phyloP scores from a whole-genome alignment of 2,888 invertebrate genomes.

The Drosophila phalerata region DNA sequence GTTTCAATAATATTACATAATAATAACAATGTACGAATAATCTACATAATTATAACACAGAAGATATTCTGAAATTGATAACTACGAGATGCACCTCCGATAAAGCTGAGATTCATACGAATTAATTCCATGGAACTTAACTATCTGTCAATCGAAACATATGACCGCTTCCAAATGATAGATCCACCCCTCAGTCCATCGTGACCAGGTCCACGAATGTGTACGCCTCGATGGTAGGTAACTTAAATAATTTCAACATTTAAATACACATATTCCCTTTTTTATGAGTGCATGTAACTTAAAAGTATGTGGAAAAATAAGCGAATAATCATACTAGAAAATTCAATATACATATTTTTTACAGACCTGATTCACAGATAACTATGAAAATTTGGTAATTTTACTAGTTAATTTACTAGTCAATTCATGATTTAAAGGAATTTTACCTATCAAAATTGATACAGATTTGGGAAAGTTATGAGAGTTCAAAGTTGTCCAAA shows the following conservation, averaged over 20 bases:
- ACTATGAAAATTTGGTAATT: no score
- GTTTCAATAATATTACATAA: constrained; percentile 56
- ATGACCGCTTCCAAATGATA: constrained; percentile 4
- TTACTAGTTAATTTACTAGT: no score
- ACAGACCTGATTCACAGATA: no score
- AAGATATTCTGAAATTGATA: background rate
- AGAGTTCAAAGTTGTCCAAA: no score
- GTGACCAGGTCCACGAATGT: constrained; percentile 19
- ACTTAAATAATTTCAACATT: background rate
- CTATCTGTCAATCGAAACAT: background rate
- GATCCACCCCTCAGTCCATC: background rate
- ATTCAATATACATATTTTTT: background rate
- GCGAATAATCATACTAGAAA: background rate
- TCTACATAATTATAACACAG: background rate
- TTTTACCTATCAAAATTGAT: no score
- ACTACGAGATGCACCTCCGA: background rate
- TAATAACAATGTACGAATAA: background rate
- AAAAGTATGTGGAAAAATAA: background rate
- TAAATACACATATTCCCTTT: background rate
- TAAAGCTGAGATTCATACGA: background rate
- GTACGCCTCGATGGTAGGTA: constrained; percentile 20
- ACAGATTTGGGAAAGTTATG: no score
- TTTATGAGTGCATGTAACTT: no score
- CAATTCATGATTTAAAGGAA: no score
- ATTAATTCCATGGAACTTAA: background rate